These are phyloP conservation scores for Halisarca cf. caerulea DNA, from an alignment of 37 sponge, comb jelly and placozoan genomes.

Conservation along the genomic window DNA sequence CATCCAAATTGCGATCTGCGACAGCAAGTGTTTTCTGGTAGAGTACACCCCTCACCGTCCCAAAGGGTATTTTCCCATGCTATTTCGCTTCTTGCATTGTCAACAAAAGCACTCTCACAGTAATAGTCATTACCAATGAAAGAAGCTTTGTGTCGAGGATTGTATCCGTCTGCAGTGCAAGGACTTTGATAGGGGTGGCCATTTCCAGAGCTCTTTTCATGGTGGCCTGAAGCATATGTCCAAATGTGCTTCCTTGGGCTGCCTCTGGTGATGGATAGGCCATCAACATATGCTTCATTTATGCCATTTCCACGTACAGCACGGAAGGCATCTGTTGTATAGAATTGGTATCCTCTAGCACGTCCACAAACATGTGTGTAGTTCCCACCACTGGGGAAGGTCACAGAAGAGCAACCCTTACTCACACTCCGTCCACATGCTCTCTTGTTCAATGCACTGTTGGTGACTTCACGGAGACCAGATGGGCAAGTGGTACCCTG, in stretches of 20 bases:
- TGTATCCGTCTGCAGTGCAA: background rate
- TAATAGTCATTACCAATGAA: conserved; percentile 38
- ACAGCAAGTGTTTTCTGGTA: background rate
- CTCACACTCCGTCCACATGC: conserved; percentile 12
- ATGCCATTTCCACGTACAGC: background rate
- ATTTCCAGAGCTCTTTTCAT: background rate
- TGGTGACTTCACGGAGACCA: conserved; percentile 23
- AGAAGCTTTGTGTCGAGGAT: background rate
- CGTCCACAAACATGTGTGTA: conserved; percentile 22
- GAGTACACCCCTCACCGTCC: conserved; percentile 30
- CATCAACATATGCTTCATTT: background rate
- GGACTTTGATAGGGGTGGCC: background rate
- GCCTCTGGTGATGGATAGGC: background rate
- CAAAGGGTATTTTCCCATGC: conserved; percentile 36
- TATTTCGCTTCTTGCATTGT: background rate
- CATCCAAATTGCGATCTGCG: background rate
- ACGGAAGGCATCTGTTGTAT: background rate
- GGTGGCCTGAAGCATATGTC: background rate
- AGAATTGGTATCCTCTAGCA: conserved; percentile 4
- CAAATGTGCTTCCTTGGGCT: conserved; percentile 20
- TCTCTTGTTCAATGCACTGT: background rate
- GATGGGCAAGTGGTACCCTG: conserved; percentile 14
- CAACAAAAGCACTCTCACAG: conserved; percentile 37
- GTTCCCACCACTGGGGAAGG: background rate
- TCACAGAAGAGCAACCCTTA: conserved; percentile 1